Evolutionary conservation across 2,888 invertebrate genomes (phyloP), one percentile per base, ranked within the genome.

Genomic region (Xylota segnis): DNA sequence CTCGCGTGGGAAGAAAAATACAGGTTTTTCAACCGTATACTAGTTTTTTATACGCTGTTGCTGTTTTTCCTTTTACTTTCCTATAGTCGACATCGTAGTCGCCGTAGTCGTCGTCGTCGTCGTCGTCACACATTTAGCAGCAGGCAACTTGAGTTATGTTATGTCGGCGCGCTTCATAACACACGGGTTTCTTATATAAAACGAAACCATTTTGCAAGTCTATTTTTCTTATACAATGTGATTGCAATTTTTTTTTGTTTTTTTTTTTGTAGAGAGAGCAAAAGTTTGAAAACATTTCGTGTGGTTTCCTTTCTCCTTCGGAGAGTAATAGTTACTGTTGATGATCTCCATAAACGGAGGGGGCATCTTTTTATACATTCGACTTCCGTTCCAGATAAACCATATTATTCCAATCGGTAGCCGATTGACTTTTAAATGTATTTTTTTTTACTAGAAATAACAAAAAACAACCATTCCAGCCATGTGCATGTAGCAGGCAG

Each of bases 21-120:
- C 86, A 86, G 81, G 86, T 86, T 86, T 86, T 81, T 71, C 82
- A 76, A 81, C 54, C 58, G 66, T 63, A 45, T 65, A 63, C 58
- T 27, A 56, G 68, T 63, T 78, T 78, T 27, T 78, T 34, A 23
- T 68, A 59, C 58, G 9, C 29, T 76, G 34, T 32, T 65, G 65
- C 10, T 56, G 71, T 71, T 81, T 86, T 86, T 81, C 86, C 81
- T 86, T 86, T 86, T 86, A 86, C 86, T 86, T 86, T 86, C 81
- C 76, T 81, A 76, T 43, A 58, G 61, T 70, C 72, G 50, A 7
- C 34, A 23, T 23, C 43, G 72, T 9, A 37, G 56, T 14, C n/a
- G 40, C 10, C 23, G 34, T 9, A 37, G 56, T 14, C n/a, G 40
- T 10, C 23, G 34, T 50, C 14, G 61, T 66, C 37, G 63, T 76